Evolutionary conservation across 1,140 invertebrate genomes (phyloP), one percentile per base, ranked within the genome.

Genomic region (Muscidifurax raptorellus): DNA sequence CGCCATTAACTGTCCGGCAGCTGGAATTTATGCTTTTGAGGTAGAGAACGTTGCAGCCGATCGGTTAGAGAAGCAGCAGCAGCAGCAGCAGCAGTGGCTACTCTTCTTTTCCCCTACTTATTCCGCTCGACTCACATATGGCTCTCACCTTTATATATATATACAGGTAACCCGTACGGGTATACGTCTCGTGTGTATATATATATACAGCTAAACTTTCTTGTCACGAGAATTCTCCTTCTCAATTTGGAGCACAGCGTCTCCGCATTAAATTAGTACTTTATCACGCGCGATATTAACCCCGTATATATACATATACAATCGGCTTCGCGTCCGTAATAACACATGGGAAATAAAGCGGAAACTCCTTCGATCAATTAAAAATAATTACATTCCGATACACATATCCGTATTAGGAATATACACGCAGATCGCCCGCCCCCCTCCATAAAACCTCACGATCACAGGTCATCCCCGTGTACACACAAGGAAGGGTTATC

Each of bases 1-100:
- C 44, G 28, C 47, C 28, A 82, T 82, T 75, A 82, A 75, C 67
- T 74, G 69, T 75, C 47, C 27, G 6, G 25, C 32, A 13, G 30
- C 32, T 67, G 36, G 30, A 83, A 83, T 83, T 83, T 83, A 83
- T 69, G 40, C 32, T 81, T 77, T 84, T 75, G 25, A 66, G 27
- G 80, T 18, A 82, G 74, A 76, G 13, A 59, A 40, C 32, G 76
- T 27, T 13, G 67, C 67, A 28, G 67, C 67, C 67, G 67, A 69
- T 69, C 67, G 67, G 67, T 30, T 30, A 12, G 4, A n/a, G n/a
- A 25, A 69, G 25, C 36, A n/a, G 36, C 7, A 40, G 36, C 7
- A 40, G 32, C 5, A 36, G 32, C 32, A 4, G 32, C 32, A 27
- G 27, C 25, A 22, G 27, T 9, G 27, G 27, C 32, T 40, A 25